Evolutionary conservation across 53 echinoderm and acorn worm species (phyloP).

Genomic region (Paelopatides confundens): DNA sequence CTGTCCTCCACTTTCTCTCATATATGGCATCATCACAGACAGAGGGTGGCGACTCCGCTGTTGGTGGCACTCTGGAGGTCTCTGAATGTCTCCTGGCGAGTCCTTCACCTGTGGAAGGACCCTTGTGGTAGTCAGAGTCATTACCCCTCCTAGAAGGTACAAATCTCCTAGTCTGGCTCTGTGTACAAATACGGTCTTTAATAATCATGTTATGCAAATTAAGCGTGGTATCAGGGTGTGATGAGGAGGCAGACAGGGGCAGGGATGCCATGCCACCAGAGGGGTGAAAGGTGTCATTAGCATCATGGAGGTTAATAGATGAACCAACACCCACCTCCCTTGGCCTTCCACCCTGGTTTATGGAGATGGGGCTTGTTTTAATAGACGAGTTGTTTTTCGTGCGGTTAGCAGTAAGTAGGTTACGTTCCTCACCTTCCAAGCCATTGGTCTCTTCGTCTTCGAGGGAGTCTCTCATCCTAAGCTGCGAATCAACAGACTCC

Average conservation of each 20-base stretch:
- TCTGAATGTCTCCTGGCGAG: conserved; percentile 15
- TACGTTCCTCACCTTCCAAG: conserved; percentile 44
- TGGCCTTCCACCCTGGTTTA: conserved; percentile 48
- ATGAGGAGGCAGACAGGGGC: conserved; percentile 1
- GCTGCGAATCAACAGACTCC: conserved; percentile 76
- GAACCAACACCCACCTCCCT: conserved; percentile 26
- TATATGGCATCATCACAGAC: background rate
- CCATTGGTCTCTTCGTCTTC: conserved; percentile 59
- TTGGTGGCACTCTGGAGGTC: background rate
- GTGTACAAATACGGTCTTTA: conserved; percentile 87
- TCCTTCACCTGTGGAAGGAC: background rate
- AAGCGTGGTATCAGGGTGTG: conserved; percentile 43
- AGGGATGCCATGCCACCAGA: conserved; percentile 4
- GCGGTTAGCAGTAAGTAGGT: conserved; percentile 29
- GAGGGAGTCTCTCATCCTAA: conserved; percentile 54
- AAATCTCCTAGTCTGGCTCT: conserved; percentile 77
- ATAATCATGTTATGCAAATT: conserved; percentile 81
- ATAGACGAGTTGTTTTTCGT: conserved; percentile 40
- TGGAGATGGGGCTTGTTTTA: conserved; percentile 26
- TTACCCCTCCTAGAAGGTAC: conserved; percentile 40
- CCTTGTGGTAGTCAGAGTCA: background rate
- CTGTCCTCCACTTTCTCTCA: conserved; percentile 63
- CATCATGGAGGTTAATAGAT: conserved; percentile 26
- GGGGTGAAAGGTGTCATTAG: conserved; percentile 29
- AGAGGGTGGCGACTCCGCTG: background rate